Evolutionary conservation across 2,888 invertebrate species (phyloP), one percentile per base, ranked within the genome.

Genomic region (Pteria penguin): DNA sequence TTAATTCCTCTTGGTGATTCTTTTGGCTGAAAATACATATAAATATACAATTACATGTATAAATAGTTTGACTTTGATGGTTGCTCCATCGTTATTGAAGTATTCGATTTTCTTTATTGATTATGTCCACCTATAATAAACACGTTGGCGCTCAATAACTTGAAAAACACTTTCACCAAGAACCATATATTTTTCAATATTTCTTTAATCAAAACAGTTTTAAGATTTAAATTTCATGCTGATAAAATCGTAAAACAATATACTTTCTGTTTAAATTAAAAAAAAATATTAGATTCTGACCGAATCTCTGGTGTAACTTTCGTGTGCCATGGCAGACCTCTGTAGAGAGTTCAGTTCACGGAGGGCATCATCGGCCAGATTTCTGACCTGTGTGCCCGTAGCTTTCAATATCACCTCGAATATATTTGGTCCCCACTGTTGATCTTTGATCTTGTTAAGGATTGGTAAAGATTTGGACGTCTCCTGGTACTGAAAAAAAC

Each of bases 291-390:
- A 18, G 8, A n/a, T 1, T 32, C 68, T 58, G 31, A 68, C 68
- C 11, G 57, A n/a, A 4, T 11, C 29, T 1, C 32, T 22, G 1
- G 14, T 22, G 24, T n/a, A 24, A 22, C 32, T 57, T 24, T 3
- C 22, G 22, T 18, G 57, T 24, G 68, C 68, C 29, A 14, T 29
- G 26, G 68, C 68, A 4, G 57, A 68, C 14, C 68, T 55, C 11
- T 68, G 68, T 29, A 68, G 57, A 24, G 68, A 31, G 32, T 68
- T 68, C 22, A 68, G 26, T 57, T 68, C 68, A 11, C 32, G 55
- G 18, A 68, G 29, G 4, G 68, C 68, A 11, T 68, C 68, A 68
- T 57, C 31, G 29, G 67, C 22, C 18, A 54, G 22, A n/a, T n/a
- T 55, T n/a, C 26, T 32, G 22, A 57, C 22, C 11, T 14, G 1